Conservation (phyloP, 1,140 invertebrate genomes). For the Antheraea mylitta region DNA sequence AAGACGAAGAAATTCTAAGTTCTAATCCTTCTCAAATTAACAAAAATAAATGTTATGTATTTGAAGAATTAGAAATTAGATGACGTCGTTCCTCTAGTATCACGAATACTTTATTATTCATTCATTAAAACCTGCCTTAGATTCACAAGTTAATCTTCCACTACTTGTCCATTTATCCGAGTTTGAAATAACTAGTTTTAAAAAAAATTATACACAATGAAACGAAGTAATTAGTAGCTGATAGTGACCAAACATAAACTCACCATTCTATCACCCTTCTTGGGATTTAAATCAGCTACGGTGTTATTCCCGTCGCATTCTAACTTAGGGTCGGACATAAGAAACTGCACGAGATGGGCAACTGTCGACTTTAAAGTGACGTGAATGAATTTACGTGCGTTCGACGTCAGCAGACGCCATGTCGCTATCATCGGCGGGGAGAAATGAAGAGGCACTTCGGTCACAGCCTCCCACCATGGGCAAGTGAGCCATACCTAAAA, state of each 20-base stretch:
- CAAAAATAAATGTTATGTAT: no score
- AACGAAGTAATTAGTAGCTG: no score
- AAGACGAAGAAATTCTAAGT: no score
- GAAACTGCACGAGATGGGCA: conserved; percentile 79
- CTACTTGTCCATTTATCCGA: no score
- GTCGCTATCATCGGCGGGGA: conserved; percentile 88
- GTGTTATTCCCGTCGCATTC: conserved; percentile 79
- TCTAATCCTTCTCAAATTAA: no score
- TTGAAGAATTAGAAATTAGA: no score
- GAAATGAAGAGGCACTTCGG: conserved; percentile 87
- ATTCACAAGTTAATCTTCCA: no score
- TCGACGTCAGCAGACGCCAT: conserved; percentile 90
- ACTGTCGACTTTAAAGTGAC: conserved; percentile 86
- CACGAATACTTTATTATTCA: no score
- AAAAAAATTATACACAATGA: no score
- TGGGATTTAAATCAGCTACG: conserved; percentile 83
- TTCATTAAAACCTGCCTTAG: no score
- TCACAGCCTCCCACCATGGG: conserved; percentile 86
- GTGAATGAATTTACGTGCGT: conserved; percentile 89
- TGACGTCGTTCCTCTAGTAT: no score
- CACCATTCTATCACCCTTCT: conserved; percentile 53
- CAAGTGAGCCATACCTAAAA: conserved; percentile 81
- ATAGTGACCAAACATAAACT: conserved; percentile 8
- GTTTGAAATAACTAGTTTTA: no score
- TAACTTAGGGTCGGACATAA: conserved; percentile 80